A percentile compares a stretch with the other conserved stretches of the same genome.
Conservation (phyloP, 2,888 invertebrate genomes). For the Lycia hirtaria region DNA sequence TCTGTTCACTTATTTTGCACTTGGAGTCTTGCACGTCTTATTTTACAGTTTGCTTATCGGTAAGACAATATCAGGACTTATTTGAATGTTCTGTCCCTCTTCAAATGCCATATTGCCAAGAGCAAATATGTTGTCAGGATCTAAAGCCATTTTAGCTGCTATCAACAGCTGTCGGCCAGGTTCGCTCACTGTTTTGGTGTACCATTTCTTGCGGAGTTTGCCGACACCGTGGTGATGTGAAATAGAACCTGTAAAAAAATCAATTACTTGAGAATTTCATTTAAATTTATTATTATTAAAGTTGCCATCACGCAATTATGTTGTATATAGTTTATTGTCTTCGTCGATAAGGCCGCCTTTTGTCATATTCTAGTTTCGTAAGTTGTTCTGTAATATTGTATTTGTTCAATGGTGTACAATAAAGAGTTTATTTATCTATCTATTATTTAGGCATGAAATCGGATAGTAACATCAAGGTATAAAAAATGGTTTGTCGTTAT, state of each 20-base stretch:
- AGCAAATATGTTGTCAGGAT: constrained; percentile 98
- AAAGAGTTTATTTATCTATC: too few species aligned
- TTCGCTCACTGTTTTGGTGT: constrained; percentile 92
- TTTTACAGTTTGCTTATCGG: constrained; percentile 72
- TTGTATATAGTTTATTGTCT: too few species aligned
- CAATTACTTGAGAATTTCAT: too few species aligned
- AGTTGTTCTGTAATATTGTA: too few species aligned
- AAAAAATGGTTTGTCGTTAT: too few species aligned
- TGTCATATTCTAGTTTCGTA: too few species aligned
- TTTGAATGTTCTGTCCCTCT: constrained; percentile 42
- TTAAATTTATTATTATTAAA: too few species aligned
- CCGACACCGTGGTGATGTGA: constrained; percentile 99
- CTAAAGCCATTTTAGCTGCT: constrained; percentile 94
- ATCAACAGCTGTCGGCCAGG: constrained; percentile 91
- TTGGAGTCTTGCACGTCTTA: not conserved
- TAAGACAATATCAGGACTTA: constrained; percentile 7
- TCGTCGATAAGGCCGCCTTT: too few species aligned
- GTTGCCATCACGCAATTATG: too few species aligned
- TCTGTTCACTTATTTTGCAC: not conserved
- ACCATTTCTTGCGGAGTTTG: constrained; percentile 95
- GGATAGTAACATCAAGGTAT: too few species aligned
- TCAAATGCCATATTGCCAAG: constrained; percentile 88
- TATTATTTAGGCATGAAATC: too few species aligned
- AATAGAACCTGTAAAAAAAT: constrained; percentile 88
- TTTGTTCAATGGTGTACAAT: too few species aligned